Evolutionary conservation across 2,797 vertebrate species (phyloP).

Genomic region (Leucoraja ocellata): DNA sequence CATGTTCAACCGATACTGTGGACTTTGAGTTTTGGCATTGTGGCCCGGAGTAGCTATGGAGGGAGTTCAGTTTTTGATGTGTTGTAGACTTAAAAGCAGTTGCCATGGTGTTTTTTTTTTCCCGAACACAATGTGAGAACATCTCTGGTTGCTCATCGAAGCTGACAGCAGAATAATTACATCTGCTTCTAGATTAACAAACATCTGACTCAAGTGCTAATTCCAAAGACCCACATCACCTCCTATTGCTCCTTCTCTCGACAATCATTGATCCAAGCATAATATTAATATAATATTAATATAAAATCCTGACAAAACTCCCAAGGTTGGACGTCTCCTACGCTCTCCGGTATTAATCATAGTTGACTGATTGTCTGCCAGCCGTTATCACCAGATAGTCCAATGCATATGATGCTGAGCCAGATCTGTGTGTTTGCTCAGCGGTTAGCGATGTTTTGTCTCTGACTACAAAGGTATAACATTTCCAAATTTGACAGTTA

Average conservation of each 20-base stretch:
- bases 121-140: neutral
- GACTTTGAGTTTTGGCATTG: neutral
- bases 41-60: too few relatives aligned
- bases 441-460: neutral
- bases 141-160: neutral
- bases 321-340: neutral
- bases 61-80: neutral
- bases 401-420: neutral
- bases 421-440: constrained; percentile 22
- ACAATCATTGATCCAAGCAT: constrained; percentile 13
- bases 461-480: neutral
- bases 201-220: neutral
- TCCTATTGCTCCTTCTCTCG: neutral
- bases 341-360: neutral
- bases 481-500: neutral
- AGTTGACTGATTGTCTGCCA: neutral
- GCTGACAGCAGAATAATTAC: neutral
- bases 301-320: neutral
- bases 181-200: neutral
- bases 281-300: neutral
- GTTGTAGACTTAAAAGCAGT: neutral
- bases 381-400: neutral
- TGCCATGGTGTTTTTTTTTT: neutral
- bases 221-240: neutral
- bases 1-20: too few relatives aligned